Base-by-base conservation (phyloP, 2,113 vertebrate genomes). In the Aplodontia rufa region DNA sequence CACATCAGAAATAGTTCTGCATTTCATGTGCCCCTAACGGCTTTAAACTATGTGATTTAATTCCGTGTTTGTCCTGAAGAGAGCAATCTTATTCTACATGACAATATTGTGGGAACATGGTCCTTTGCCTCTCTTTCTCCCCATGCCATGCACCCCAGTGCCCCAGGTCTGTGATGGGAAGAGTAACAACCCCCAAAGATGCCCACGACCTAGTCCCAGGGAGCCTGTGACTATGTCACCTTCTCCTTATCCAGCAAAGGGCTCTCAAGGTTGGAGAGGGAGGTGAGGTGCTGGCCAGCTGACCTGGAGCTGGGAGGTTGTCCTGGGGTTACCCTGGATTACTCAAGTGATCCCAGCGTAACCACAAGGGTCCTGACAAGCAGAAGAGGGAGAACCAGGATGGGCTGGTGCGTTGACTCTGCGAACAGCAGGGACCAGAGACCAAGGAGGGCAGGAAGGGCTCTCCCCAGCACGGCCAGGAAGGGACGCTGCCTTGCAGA, bases 361-460 rank as follows among this genome's bases (percentile, higher is more conserved):
- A 37, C 28, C 6, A 30, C 19, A 14, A 49, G 17, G 9, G 24
- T 19, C 35, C 30, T 74, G 9, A 68, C 6, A 14, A 53, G 10
- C 28, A 7, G 22, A 20, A 53, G 53, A 42, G 40, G 11, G 32
- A 30, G 64, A 30, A n/a, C 45, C 8, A 49, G 40, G 13, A 35
- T 0, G 0, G 30, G 58, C 24, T 60, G 24, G 2, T 10, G 4
- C n/a, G 26, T 28, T 1, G 3, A 4, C 26, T 69, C 28, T 71
- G 51, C 7, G 19, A 42, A n/a, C 3, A 6, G 4, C 13, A 51
- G 45, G 6, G 12, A 37, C 60, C 30, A 0, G 11, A 47, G 42
- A 1, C 11, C 42, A 4, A 76, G 30, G 42, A 37, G 5, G 3
- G 13, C 19, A 80, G 68, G 55, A 4, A 32, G 14, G 16, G 7